Percentiles rank a stretch among this genome's conserved stretches.
Conservation (phyloP, 2,113 vertebrate species). For the Erythrolamprus reginae region DNA sequence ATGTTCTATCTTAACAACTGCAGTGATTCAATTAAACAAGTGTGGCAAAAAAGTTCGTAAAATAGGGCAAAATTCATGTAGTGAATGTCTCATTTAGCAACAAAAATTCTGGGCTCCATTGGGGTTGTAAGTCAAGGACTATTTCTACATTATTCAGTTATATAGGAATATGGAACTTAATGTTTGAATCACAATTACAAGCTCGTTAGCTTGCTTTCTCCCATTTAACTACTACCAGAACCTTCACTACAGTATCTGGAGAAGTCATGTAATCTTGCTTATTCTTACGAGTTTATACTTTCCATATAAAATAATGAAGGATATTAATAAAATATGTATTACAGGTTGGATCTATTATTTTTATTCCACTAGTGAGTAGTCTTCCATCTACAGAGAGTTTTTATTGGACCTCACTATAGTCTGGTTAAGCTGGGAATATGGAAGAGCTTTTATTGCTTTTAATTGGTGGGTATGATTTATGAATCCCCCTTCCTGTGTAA, state of each 20-base stretch:
- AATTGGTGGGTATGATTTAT: neutral
- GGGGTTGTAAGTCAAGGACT: no score
- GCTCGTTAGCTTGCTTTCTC: neutral
- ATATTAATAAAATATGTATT: neutral
- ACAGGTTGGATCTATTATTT: neutral
- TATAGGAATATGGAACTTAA: neutral
- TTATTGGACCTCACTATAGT: neutral
- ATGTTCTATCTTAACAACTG: neutral
- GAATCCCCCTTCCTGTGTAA: neutral
- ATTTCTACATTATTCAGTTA: neutral
- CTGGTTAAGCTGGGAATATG: neutral
- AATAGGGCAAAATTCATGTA: no score
- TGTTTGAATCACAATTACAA: neutral
- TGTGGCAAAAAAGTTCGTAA: neutral
- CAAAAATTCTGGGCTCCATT: no score
- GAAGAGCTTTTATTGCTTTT: neutral
- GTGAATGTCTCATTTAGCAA: no score
- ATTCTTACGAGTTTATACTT: neutral
- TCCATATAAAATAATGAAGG: neutral
- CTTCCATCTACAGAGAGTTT: neutral
- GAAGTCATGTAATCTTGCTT: neutral
- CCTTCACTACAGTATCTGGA: neutral
- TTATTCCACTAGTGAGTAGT: neutral
- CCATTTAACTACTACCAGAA: neutral
- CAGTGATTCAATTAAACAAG: neutral